Conservation (phyloP, 64 coral and sea anemone genomes). For the Dendrophyllia cribrosa region DNA sequence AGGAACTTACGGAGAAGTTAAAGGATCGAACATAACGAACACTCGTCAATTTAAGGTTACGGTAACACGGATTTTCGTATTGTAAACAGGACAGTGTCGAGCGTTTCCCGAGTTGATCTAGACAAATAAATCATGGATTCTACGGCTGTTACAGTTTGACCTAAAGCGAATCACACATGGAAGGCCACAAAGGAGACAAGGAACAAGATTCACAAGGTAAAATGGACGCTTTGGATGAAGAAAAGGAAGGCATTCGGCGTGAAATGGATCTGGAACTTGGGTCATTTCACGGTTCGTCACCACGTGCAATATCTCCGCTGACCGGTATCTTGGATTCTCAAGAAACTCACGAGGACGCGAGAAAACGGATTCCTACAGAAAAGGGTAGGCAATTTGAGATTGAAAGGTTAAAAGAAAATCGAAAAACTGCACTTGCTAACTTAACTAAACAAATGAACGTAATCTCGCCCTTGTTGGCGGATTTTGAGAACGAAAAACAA, state of each 20-base stretch:
- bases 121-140: background rate
- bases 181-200: constrained; percentile 13
- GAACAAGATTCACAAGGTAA: background rate
- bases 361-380: constrained; percentile 63
- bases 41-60: background rate
- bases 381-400: constrained; percentile 73
- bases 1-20: constrained; percentile 3
- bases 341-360: constrained; percentile 29
- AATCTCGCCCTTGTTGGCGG: constrained; percentile 52
- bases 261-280: constrained; percentile 13
- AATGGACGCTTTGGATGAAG: no score
- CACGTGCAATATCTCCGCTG: constrained; percentile 8
- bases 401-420: constrained; percentile 57
- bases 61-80: background rate
- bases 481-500: constrained; percentile 58
- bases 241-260: background rate
- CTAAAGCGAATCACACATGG: background rate
- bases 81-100: background rate
- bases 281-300: background rate
- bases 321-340: constrained; percentile 16
- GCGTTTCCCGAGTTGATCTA: constrained; percentile 10
- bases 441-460: constrained; percentile 74
- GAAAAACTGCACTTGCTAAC: constrained; percentile 62
- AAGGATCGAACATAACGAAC: background rate
- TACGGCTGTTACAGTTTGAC: no score